Evolutionary conservation across 2,888 invertebrate genomes (phyloP).

Genomic region (Hyles lineata): DNA sequence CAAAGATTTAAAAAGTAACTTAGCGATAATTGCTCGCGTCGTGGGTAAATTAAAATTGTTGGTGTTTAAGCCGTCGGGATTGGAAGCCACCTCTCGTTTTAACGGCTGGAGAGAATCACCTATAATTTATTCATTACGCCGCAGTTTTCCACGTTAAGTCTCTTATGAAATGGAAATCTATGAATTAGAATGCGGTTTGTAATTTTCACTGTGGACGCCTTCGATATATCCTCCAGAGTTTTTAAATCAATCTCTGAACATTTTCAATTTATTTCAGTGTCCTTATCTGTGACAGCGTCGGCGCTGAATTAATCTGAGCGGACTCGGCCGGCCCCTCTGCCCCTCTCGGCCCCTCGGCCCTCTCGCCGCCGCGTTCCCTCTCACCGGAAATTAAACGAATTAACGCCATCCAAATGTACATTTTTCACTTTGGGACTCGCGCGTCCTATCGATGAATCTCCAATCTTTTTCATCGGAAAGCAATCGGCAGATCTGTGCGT

Average conservation of each 20-base stretch:
- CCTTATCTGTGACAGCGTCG: conserved; percentile 83
- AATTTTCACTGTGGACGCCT: conserved; percentile 65
- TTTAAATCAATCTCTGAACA: conserved; percentile 85
- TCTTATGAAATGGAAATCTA: conserved; percentile 52
- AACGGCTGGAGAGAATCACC: conserved; percentile 47
- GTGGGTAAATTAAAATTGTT: conserved; percentile 56
- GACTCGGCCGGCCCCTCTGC: conserved; percentile 56
- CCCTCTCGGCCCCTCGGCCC: conserved; percentile 53
- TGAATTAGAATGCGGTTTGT: conserved; percentile 65
- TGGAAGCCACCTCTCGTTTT: conserved; percentile 57
- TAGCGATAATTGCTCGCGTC: conserved; percentile 44
- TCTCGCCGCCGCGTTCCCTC: conserved; percentile 58
- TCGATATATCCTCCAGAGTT: conserved; percentile 78
- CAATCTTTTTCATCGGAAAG: conserved; percentile 79
- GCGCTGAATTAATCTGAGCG: conserved; percentile 84
- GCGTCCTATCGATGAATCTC: conserved; percentile 81
- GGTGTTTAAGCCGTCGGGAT: conserved; percentile 53
- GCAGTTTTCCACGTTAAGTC: conserved; percentile 59
- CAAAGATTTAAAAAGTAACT: conserved; percentile 18
- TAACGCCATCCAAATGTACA: conserved; percentile 85
- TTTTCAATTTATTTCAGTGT: conserved; percentile 86
- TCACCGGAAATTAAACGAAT: conserved; percentile 86
- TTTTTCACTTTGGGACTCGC: conserved; percentile 83
- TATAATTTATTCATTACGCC: conserved; percentile 70
- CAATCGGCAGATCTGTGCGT: conserved; percentile 78